Evolutionary conservation across 2,113 vertebrate species (phyloP), one percentile per base, ranked within the genome.

Genomic region (Falcunculus frontatus): DNA sequence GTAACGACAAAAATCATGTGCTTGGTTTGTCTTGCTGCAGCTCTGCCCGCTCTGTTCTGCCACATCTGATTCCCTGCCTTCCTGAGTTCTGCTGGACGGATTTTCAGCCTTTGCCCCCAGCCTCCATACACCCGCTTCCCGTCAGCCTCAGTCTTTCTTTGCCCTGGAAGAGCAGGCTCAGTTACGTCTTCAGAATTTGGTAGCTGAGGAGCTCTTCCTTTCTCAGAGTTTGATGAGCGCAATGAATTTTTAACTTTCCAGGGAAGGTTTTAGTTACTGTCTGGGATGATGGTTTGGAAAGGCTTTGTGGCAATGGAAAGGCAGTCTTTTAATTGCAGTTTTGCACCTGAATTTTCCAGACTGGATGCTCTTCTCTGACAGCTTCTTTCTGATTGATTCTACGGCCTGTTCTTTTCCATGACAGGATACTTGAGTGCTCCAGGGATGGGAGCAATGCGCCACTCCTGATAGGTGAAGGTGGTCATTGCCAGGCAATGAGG

Each of bases 361-460:
- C 39, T 47, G 41, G 56, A 32, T 42, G 18, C 50, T 74, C 11
- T 14, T 74, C n/a, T 69, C 62, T 30, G 75, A 68, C 23, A 59
- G 59, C 33, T 90, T 63, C 30, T 65, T 78, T 86, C 75, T 55
- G 33, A 39, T 68, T 50, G 62, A 55, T 59, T 69, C 20, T 37
- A 20, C 0, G 1, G 33, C 20, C 19, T 18, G 9, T 3, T 56
- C 23, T 55, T 69, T 75, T 53, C 22, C 17, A 1, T 59, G 57
- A 27, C 20, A 2, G 41, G 46, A 9, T 16, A 7, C 39, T 50
- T 1, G 22, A 10, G 32, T 35, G 44, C 37, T 62, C 25, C 21
- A 6, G 62, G 12, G 29, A 11, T 4, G 7, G 39, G 17, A 46
- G 19, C 50, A 27, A 2, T 0, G 0, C 1, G 7, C 6, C 11